A percentile compares a stretch with the other conserved stretches of the same genome.
Conservation (phyloP, 2,797 vertebrate genomes). For the Cryptoprocta ferox region DNA sequence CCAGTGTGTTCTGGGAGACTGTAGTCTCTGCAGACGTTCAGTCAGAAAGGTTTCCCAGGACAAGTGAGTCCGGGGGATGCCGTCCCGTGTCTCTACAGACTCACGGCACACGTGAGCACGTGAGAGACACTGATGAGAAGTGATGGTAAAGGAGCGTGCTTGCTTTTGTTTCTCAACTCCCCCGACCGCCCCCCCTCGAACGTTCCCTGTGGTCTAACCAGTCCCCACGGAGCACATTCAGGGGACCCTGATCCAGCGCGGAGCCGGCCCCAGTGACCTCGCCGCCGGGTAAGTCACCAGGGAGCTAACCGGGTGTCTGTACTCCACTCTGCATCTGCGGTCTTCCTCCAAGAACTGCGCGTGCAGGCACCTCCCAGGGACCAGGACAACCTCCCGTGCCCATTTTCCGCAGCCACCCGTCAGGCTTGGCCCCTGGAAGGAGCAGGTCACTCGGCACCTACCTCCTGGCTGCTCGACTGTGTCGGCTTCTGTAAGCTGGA, state of each 20-base stretch:
- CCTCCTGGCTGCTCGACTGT: conserved; percentile 95
- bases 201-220: neutral
- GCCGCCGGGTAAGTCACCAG: neutral
- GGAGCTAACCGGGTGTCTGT: neutral
- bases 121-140: neutral
- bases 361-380: neutral
- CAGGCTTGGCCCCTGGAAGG: neutral
- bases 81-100: rapidly evolving
- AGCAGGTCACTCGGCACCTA: conserved; percentile 75
- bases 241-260: neutral
- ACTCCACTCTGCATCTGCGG: neutral
- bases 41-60: neutral
- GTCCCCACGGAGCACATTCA: rapidly evolving
- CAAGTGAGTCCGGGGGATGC: no score
- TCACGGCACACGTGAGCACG: rapidly evolving
- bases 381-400: neutral
- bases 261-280: neutral
- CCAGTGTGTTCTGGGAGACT: neutral
- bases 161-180: neutral
- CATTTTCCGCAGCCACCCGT: neutral
- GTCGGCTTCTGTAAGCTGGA: conserved; percentile 99
- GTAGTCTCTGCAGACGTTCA: neutral
- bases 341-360: neutral
- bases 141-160: no score
- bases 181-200: no score